A percentile compares a stretch with the other conserved stretches of the same genome.
Evolutionary conservation across 2,797 vertebrate genomes (phyloP).

Genomic region (Chelmon rostratus): DNA sequence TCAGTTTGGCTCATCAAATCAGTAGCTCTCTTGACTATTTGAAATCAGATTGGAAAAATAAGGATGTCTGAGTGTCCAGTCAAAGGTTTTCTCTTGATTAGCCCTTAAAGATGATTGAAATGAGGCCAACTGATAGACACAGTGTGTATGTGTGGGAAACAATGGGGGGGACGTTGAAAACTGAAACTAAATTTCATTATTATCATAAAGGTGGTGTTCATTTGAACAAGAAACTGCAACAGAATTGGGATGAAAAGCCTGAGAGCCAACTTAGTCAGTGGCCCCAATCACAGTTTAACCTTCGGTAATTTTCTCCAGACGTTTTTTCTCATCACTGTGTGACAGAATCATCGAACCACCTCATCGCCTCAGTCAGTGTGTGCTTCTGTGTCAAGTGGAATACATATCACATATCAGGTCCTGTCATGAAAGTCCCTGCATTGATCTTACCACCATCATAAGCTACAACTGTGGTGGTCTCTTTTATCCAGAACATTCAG

Average conservation of each 20-base stretch:
- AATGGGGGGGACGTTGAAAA: too few relatives aligned
- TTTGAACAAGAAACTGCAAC: constrained; percentile 2
- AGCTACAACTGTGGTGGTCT: constrained; percentile 20
- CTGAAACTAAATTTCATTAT: too few relatives aligned
- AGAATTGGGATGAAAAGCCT: background rate
- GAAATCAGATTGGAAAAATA: constrained; percentile 18
- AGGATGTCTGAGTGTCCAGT: background rate
- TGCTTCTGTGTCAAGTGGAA: background rate
- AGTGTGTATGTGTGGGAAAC: too few relatives aligned
- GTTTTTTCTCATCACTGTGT: background rate
- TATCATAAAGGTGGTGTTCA: background rate
- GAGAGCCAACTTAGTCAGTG: background rate
- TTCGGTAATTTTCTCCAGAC: background rate
- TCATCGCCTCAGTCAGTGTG: background rate
- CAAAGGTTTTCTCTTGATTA: background rate
- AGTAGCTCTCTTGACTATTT: background rate
- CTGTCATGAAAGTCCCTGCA: constrained; percentile 2
- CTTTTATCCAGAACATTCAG: constrained; percentile 14
- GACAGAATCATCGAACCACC: background rate
- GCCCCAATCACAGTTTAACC: background rate
- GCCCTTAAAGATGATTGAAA: background rate
- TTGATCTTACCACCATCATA: constrained; percentile 18
- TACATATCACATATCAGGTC: background rate
- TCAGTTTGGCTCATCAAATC: background rate
- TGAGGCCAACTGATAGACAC: background rate